These are phyloP conservation scores for Strongylocentrotus purpuratus DNA, from an alignment of 35 echinoderm and acorn worm genomes.

Conservation along the genomic window DNA sequence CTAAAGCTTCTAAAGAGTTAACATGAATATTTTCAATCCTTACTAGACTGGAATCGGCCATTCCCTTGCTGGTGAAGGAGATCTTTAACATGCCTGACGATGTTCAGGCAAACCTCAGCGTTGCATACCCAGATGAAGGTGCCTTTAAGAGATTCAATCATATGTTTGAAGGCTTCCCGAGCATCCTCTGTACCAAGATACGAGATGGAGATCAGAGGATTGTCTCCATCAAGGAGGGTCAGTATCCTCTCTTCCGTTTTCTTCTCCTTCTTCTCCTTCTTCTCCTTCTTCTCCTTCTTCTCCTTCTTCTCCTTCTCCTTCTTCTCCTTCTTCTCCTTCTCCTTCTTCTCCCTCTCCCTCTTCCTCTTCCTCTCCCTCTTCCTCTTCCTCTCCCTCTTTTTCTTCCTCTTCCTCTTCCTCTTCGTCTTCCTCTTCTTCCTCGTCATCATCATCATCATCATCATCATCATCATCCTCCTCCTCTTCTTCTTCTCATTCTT, in stretches of 20 bases:
- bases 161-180: constrained; percentile 78
- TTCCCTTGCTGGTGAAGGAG: constrained; percentile 83
- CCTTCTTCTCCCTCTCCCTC: background rate
- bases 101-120: constrained; percentile 57
- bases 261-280: background rate
- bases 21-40: background rate
- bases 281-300: background rate
- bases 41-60: constrained; percentile 82
- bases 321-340: background rate
- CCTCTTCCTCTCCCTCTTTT: background rate
- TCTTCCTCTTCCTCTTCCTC: background rate
- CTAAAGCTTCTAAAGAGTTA: background rate
- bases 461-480: background rate
- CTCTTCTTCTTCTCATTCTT: background rate
- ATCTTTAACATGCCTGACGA: constrained; percentile 71
- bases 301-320: background rate
- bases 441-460: background rate
- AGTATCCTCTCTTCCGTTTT: background rate
- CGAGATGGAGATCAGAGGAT: constrained; percentile 83
- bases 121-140: constrained; percentile 84
- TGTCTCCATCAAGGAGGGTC: constrained; percentile 95
- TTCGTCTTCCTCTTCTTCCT: background rate
- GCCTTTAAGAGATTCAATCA: constrained; percentile 78
- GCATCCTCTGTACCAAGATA: constrained; percentile 87
- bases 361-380: background rate